Evolutionary conservation across 2,113 vertebrate genomes (phyloP).

Genomic region (Prietella phreatophila): DNA sequence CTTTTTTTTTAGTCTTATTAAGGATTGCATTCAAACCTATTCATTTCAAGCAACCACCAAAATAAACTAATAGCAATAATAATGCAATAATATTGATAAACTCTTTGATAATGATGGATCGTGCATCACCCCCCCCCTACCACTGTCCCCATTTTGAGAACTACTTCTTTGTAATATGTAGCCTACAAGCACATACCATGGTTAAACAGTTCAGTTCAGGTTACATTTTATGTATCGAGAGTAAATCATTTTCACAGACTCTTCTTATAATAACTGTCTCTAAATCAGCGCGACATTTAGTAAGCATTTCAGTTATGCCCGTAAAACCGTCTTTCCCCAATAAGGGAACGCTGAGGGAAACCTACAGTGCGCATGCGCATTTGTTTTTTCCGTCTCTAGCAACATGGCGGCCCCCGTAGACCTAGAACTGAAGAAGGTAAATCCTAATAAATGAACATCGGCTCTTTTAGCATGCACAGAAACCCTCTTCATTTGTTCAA

Average conservation of each 20-base stretch:
- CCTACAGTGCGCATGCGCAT: slow-evolving; percentile 47
- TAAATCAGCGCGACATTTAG: background rate
- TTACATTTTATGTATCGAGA: background rate
- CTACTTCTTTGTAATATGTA: background rate
- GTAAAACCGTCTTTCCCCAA: background rate
- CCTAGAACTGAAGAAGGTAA: slow-evolving; percentile 76
- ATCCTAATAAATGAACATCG: background rate
- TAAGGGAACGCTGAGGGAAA: background rate
- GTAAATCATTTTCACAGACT: slow-evolving; percentile 7
- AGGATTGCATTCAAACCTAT: background rate
- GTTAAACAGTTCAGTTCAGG: background rate
- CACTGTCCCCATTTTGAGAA: background rate
- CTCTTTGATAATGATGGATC: background rate
- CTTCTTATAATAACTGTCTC: slow-evolving; percentile 20
- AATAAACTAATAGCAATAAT: background rate
- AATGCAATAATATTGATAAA: background rate
- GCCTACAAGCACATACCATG: background rate
- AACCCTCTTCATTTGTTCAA: background rate
- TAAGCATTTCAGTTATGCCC: background rate
- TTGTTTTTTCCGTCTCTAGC: background rate
- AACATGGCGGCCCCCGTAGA: slow-evolving; percentile 74
- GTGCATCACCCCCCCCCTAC: background rate
- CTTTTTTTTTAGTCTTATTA: background rate
- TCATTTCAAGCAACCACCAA: background rate
- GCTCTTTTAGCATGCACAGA: background rate